These are phyloP conservation scores for Rhynchotus rufescens DNA, from an alignment of 2,797 vertebrate genomes.

Conservation along the genomic window DNA sequence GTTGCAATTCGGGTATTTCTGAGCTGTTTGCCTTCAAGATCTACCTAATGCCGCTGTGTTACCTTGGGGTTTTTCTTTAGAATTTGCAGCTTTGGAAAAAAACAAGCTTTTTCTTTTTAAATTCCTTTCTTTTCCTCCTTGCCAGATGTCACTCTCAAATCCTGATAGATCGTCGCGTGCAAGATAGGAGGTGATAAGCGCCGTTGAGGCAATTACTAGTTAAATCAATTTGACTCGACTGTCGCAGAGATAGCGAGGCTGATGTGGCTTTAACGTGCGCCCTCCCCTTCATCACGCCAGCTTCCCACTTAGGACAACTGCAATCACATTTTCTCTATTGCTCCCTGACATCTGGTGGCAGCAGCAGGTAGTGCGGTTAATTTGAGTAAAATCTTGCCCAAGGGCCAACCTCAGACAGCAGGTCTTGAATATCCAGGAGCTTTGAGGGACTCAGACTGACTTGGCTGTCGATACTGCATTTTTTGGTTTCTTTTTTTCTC, in stretches of 20 bases:
- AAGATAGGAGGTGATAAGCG: not conserved
- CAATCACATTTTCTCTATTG: conserved; percentile 43
- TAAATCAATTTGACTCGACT: not conserved
- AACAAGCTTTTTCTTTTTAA: not conserved
- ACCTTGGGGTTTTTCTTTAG: conserved; percentile 52
- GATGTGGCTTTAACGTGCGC: not conserved
- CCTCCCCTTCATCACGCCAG: not conserved
- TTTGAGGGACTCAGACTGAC: not conserved
- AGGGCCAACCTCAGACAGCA: not conserved
- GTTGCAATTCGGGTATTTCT: not conserved
- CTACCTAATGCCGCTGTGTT: conserved; percentile 28
- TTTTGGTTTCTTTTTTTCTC: not conserved
- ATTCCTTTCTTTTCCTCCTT: not conserved
- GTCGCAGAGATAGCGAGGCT: not conserved
- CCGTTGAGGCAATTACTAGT: not conserved
- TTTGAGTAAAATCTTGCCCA: not conserved
- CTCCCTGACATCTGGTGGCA: conserved; percentile 70
- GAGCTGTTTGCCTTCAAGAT: conserved; percentile 64
- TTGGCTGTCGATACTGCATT: not conserved
- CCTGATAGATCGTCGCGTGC: not conserved
- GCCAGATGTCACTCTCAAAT: not conserved
- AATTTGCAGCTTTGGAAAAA: conserved; percentile 51
- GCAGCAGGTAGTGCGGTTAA: conserved; percentile 36
- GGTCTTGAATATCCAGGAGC: not conserved
- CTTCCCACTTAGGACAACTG: not conserved